Base-by-base conservation (phyloP, 2,797 vertebrate genomes). In the Euthynnus affinis region DNA sequence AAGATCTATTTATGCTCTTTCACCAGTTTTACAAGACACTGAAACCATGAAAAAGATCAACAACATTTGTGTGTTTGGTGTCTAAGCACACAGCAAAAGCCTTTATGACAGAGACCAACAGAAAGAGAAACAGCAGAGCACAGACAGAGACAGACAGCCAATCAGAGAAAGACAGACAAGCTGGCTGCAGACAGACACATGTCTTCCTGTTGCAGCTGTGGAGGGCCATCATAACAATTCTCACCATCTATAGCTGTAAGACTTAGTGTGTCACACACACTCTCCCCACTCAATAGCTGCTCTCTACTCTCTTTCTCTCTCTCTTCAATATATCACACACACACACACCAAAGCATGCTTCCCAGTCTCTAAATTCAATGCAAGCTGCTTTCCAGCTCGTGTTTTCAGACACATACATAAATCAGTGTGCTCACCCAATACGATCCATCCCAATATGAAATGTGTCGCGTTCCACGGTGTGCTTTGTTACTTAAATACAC, bases 191-290 rank as follows among this genome's bases (percentile, higher is more conserved):
- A 49, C 70, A 42, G 20, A 17, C 69, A 74, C 61, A 76, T 75
- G 70, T 82, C 60, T 74, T 49, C 64, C 65, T 48, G 62, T 82
- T 79, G 80, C 84, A 92, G 91, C 89, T 87, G 89, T 80, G 80
- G 46, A 78, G 60, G 60, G 56, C 76, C 73, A 64, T 91, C 89
- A 83, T 23, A 78, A 84, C 74, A 83, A 83, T 62, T 71, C 32
- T 80, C 75, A 55, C 34, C 75, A 70, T 78, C 70, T 81, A 73
- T 83, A 90, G 88, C 78, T 88, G 82, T 62, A 78, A 23, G 68
- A 76, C 76, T 25, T 15, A 74, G 66, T n/a, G 29, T 62, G 66
- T 74, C 59, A 23, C 42, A 56, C 22, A 81, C 69, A 49, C 57
- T 51, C 42, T 46, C 40, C 17, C 44, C 56, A 55, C 51, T 32